These are phyloP conservation scores for Drosophila kepulauana DNA, from an alignment of 1,140 invertebrate genomes.

Conservation along the genomic window DNA sequence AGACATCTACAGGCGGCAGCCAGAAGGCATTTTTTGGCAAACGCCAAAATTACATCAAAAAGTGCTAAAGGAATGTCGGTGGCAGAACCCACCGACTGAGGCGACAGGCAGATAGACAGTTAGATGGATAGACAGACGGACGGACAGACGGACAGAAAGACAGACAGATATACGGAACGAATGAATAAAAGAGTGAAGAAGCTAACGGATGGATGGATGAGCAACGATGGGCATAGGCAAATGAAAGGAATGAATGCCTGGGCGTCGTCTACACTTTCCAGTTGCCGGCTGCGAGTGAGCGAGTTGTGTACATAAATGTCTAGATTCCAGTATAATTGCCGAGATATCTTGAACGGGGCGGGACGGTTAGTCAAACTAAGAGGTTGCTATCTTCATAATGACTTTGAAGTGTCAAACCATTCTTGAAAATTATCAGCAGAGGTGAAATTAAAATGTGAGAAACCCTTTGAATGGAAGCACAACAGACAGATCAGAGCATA, in stretches of 20 bases:
- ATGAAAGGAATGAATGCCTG: slow-evolving; percentile 50
- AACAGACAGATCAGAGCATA: slow-evolving; percentile 45
- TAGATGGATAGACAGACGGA: background rate
- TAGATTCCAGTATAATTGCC: slow-evolving; percentile 56
- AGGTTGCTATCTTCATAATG: slow-evolving; percentile 78
- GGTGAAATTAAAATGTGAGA: slow-evolving; percentile 69
- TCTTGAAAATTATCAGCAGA: slow-evolving; percentile 64
- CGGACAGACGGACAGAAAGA: background rate
- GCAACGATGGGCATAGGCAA: slow-evolving; percentile 17
- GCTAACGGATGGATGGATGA: slow-evolving; percentile 36
- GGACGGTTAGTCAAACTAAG: slow-evolving; percentile 23
- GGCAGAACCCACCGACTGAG: background rate
- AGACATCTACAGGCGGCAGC: slow-evolving; percentile 62
- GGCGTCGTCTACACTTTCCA: slow-evolving; percentile 26
- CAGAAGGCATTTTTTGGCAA: slow-evolving; percentile 70
- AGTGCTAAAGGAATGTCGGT: slow-evolving; percentile 62
- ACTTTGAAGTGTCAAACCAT: slow-evolving; percentile 77
- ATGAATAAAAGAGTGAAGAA: slow-evolving; percentile 42
- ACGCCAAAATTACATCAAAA: slow-evolving; percentile 83
- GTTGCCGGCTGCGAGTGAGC: background rate
- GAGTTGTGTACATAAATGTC: slow-evolving; percentile 60
- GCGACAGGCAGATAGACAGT: slow-evolving; percentile 1
- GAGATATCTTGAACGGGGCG: slow-evolving; percentile 41
- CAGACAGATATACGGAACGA: slow-evolving; percentile 6
- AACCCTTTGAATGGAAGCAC: slow-evolving; percentile 37